Evolutionary conservation across 2,113 vertebrate genomes (phyloP).

Genomic region (Crotalus helleri): DNA sequence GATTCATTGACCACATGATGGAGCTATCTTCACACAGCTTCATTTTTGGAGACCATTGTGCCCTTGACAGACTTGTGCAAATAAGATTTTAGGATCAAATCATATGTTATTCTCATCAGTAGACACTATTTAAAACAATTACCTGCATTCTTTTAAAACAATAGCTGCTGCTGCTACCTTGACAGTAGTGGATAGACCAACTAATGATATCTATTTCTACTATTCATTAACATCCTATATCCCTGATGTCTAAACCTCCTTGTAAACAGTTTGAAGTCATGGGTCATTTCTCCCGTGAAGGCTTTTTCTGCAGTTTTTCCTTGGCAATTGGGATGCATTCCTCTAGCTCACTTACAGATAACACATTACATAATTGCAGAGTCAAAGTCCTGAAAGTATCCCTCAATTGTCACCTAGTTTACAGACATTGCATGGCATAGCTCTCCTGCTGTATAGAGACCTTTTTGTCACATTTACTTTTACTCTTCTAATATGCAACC

Average conservation of each 20-base stretch:
- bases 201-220: not conserved
- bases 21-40: not conserved
- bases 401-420: not conserved
- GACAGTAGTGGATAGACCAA: not conserved
- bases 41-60: not conserved
- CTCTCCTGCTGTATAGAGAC: not conserved
- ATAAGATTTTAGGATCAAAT: not conserved
- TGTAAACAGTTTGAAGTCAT: not conserved
- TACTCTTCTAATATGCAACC: not conserved
- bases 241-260: not conserved
- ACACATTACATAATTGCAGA: not conserved
- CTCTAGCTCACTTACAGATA: not conserved
- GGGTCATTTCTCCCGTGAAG: not conserved
- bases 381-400: not conserved
- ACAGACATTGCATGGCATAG: not conserved
- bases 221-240: not conserved
- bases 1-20: not conserved
- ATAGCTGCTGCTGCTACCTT: not conserved
- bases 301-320: not conserved
- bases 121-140: not conserved
- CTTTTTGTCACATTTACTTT: not conserved
- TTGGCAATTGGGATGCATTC: not conserved
- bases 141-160: not conserved
- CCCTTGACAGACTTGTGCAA: not conserved
- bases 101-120: not conserved